Evolutionary conservation across 1,140 invertebrate genomes (phyloP).

Genomic region (Nephotettix cincticeps): DNA sequence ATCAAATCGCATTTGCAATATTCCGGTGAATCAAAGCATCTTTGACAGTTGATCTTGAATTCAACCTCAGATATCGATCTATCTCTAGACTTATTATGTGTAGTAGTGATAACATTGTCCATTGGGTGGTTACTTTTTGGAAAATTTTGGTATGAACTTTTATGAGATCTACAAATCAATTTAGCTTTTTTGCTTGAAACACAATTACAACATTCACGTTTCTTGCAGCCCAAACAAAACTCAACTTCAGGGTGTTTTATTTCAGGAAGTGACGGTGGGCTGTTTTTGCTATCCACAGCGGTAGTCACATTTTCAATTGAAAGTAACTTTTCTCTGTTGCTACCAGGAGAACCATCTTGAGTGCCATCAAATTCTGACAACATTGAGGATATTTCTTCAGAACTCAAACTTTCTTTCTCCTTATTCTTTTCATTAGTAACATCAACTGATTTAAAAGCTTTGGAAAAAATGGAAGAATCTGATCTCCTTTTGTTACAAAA

Average conservation of each 20-base stretch:
- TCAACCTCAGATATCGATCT: too few relatives aligned
- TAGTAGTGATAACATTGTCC: too few relatives aligned
- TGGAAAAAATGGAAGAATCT: not conserved
- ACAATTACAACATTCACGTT: not conserved
- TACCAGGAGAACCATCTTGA: not conserved
- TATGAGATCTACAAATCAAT: not conserved
- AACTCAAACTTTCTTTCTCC: not conserved
- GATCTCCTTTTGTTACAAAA: not conserved
- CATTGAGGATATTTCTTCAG: not conserved
- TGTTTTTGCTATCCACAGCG: not conserved
- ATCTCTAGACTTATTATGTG: too few relatives aligned
- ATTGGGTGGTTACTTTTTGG: not conserved
- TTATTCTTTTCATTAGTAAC: not conserved
- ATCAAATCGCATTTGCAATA: not conserved
- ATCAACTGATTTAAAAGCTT: not conserved
- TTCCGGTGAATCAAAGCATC: not conserved
- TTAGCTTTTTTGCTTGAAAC: not conserved
- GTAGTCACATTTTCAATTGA: not conserved
- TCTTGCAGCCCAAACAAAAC: not conserved
- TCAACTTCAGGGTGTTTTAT: not conserved
- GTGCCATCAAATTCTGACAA: not conserved
- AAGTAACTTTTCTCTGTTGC: not conserved
- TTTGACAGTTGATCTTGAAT: too few relatives aligned
- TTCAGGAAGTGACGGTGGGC: not conserved
- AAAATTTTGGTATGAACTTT: not conserved